These are phyloP conservation scores for Drosophila pallidifrons DNA, from an alignment of 1,140 invertebrate genomes.

Conservation along the genomic window DNA sequence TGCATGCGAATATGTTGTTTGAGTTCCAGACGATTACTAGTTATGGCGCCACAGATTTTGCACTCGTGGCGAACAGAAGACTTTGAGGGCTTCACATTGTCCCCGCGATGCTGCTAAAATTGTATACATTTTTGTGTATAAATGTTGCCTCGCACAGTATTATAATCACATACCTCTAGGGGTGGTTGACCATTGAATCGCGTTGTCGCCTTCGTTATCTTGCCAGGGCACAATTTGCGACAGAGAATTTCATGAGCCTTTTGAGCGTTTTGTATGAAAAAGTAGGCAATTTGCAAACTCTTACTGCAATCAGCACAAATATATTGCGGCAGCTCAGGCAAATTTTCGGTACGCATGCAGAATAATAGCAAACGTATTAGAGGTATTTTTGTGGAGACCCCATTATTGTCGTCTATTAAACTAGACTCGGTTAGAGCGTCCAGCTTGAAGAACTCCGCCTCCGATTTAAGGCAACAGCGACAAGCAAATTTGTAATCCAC, in stretches of 20 bases:
- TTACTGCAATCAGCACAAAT: slow-evolving; percentile 75
- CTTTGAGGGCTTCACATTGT: slow-evolving; percentile 17
- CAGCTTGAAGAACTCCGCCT: slow-evolving; percentile 70
- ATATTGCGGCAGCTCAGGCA: slow-evolving; percentile 60
- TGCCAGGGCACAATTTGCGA: slow-evolving; percentile 53
- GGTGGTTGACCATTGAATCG: slow-evolving; percentile 49
- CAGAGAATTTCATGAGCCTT: slow-evolving; percentile 74
- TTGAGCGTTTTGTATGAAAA: slow-evolving; percentile 70
- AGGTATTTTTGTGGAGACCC: slow-evolving; percentile 43
- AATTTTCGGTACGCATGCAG: slow-evolving; percentile 67
- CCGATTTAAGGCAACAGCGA: slow-evolving; percentile 74
- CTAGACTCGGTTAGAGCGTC: slow-evolving; percentile 50
- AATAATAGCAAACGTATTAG: slow-evolving; percentile 64
- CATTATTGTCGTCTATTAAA: slow-evolving; percentile 22
- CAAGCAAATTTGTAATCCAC: slow-evolving; percentile 69
- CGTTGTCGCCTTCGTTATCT: not conserved
- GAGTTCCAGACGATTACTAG: slow-evolving; percentile 64
- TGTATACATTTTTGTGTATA: slow-evolving; percentile 10
- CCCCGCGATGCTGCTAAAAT: slow-evolving; percentile 4
- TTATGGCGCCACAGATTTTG: slow-evolving; percentile 59
- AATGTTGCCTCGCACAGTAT: not conserved
- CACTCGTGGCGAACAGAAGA: slow-evolving; percentile 56
- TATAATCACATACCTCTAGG: slow-evolving; percentile 32
- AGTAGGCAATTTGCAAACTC: slow-evolving; percentile 71
- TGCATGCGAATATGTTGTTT: slow-evolving; percentile 74